Evolutionary conservation across 2,797 vertebrate genomes (phyloP).

Genomic region (Tolypeutes matacus): DNA sequence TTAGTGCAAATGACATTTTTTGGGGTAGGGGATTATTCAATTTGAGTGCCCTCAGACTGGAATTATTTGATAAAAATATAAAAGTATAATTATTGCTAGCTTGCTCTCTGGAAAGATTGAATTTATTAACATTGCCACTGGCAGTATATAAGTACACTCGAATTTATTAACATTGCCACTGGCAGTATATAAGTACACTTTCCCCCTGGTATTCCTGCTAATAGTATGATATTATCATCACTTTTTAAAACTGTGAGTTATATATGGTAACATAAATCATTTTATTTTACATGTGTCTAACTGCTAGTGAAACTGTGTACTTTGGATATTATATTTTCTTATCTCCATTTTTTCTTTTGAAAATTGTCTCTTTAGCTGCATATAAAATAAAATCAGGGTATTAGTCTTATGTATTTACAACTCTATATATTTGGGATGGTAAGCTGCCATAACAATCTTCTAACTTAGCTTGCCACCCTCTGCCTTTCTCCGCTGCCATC

Average conservation of each 20-base stretch:
- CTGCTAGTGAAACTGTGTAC: background rate
- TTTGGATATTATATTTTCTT: constrained; percentile 7
- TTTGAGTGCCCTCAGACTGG: background rate
- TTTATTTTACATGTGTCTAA: background rate
- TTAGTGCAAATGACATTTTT: background rate
- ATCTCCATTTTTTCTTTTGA: background rate
- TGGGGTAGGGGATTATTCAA: background rate
- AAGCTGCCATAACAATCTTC: background rate
- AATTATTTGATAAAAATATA: background rate
- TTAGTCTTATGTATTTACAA: background rate
- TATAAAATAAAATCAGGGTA: background rate
- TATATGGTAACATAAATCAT: background rate
- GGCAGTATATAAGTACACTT: background rate
- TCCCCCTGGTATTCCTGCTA: background rate
- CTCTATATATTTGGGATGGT: background rate
- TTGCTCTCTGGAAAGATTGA: background rate
- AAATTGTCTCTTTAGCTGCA: background rate
- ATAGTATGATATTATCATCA: background rate
- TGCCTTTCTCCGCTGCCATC: background rate
- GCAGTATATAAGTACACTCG: background rate
- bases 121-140: background rate
- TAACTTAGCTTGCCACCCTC: background rate
- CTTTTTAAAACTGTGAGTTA: background rate
- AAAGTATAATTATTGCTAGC: background rate
- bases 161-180: background rate